Evolutionary conservation across 2,113 vertebrate genomes (phyloP).

Genomic region (Xerus inauris): DNA sequence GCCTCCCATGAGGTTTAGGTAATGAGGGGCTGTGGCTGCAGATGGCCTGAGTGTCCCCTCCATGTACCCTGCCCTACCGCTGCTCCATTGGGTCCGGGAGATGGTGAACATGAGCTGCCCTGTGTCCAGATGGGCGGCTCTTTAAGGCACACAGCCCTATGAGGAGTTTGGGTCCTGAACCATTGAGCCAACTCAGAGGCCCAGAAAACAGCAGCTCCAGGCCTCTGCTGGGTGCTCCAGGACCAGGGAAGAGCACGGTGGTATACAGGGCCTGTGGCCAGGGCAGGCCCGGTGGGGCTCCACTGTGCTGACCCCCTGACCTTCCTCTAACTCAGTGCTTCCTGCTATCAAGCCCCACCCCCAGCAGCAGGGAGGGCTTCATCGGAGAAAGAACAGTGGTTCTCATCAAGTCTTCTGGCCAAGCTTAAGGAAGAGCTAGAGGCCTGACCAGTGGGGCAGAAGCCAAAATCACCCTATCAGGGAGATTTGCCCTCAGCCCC

Average conservation of each 20-base stretch:
- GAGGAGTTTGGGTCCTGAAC: not conserved
- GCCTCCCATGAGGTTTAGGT: not conserved
- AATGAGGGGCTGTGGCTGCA: too few species aligned
- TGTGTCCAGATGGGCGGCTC: not conserved
- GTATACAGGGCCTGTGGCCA: rapidly evolving
- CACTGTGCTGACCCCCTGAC: too few species aligned
- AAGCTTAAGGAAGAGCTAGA: not conserved
- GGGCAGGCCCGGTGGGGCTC: not conserved
- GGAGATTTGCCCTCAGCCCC: not conserved
- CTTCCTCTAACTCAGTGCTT: not conserved
- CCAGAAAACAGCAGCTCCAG: not conserved
- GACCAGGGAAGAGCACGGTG: not conserved
- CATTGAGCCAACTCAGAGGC: not conserved
- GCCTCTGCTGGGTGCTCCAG: not conserved
- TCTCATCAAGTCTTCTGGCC: not conserved
- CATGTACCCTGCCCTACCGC: rapidly evolving
- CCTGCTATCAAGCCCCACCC: too few species aligned
- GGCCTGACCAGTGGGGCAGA: not conserved
- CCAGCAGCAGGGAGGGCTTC: not conserved
- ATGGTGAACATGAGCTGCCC: not conserved
- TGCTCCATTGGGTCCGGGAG: not conserved
- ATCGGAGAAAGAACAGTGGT: not conserved
- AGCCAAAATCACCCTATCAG: not conserved
- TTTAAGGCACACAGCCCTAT: not conserved
- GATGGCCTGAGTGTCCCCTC: not conserved